These are phyloP conservation scores for Panonychus citri DNA, from an alignment of 1,140 invertebrate genomes.

Conservation along the genomic window DNA sequence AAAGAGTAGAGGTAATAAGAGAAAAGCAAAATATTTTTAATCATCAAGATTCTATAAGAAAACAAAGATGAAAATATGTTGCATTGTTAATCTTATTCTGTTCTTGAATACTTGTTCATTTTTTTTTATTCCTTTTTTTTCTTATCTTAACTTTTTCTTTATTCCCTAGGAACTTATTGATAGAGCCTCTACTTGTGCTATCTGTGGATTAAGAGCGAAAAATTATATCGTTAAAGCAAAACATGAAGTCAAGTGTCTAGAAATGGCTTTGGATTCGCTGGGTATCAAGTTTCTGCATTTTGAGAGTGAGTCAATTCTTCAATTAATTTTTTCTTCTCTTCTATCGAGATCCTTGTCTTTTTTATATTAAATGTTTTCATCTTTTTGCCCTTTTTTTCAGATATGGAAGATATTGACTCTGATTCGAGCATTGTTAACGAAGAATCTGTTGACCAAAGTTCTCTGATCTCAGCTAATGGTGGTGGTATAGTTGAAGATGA, in stretches of 20 bases:
- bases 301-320: background rate
- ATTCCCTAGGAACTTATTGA: conserved; percentile 1
- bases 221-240: background rate
- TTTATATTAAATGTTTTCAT: background rate
- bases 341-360: background rate
- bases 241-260: background rate
- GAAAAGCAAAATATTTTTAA: background rate
- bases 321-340: background rate
- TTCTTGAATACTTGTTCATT: background rate
- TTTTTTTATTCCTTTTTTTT: background rate
- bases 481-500: background rate
- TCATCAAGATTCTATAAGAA: too few species aligned
- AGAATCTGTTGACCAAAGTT: background rate
- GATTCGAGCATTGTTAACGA: too few species aligned
- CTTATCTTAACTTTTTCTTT: background rate
- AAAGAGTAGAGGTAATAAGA: background rate
- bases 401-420: background rate
- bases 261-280: background rate
- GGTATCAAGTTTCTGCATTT: background rate
- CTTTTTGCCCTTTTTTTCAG: background rate
- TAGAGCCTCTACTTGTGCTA: background rate
- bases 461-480: background rate
- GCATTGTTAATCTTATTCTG: too few species aligned
- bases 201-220: background rate
- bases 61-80: too few species aligned